phyloP scores from a whole-genome alignment of 2,888 invertebrate genomes.

The Ophraella communa region DNA sequence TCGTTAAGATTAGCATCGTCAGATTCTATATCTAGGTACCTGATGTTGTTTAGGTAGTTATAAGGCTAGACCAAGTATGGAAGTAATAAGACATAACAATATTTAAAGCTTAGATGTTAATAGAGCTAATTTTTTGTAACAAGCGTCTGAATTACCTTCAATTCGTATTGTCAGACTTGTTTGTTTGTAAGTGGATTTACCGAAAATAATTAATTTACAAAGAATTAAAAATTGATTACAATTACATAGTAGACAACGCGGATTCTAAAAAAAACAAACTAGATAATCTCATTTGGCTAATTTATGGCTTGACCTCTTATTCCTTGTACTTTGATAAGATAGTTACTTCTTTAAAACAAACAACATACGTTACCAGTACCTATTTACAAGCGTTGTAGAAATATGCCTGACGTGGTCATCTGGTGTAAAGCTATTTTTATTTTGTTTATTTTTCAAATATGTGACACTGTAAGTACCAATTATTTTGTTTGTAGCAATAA shows the following conservation, averaged over 20 bases:
- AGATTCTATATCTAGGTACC: no score
- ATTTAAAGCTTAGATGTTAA: no score
- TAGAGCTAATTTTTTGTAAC: no score
- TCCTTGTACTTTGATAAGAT: neutral
- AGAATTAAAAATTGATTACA: neutral
- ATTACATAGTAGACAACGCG: neutral
- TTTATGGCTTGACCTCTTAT: constrained; percentile 4
- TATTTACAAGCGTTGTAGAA: neutral
- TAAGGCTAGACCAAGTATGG: no score
- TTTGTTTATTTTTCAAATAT: neutral
- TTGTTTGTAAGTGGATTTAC: no score
- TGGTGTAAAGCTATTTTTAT: neutral
- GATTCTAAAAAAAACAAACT: neutral
- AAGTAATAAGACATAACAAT: no score
- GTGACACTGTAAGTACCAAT: neutral
- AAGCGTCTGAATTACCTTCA: no score
- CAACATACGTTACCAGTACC: neutral
- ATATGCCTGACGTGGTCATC: neutral
- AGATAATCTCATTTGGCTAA: neutral
- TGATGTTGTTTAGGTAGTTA: no score
- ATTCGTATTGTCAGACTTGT: no score
- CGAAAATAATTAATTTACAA: neutral
- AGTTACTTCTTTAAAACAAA: neutral
- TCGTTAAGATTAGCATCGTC: no score
- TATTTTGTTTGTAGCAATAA: no score